Evolutionary conservation across 2,888 invertebrate genomes (phyloP), one percentile per base, ranked within the genome.

Genomic region (Torymus texanus): DNA sequence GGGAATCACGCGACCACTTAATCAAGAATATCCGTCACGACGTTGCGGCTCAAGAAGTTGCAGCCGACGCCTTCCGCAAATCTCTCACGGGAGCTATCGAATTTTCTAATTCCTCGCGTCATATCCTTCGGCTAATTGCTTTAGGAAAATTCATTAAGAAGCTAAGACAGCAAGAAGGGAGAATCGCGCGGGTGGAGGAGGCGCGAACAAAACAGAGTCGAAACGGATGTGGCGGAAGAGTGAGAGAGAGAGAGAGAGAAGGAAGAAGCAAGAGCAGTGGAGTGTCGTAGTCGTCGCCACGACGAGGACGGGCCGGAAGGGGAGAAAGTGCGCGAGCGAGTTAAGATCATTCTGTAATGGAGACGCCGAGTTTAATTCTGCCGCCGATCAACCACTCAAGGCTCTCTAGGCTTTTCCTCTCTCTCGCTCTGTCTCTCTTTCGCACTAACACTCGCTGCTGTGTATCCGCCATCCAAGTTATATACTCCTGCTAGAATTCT

Each of bases 121-220:
- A 75, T 50, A 72, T 67, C 75, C 85, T 82, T 68, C 65, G 83
- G 83, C 85, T 87, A 88, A 89, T 89, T 88, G 85, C 83, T 85
- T 88, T 83, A 81, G 84, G 85, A 84, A 87, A 88, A 88, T 88
- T 87, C 88, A 89, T 88, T 87, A 87, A 86, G 86, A 87, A 84
- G 79, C 71, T 55, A 81, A 82, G 83, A 68, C 70, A 67, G 68
- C 29, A 58, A 5, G 29, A 29, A 4, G 51, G 65, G 24, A 21
- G 13, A 3, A 16, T 55, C n/a, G 24, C 13, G 12, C 13, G 14
- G 14, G 62, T 59, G 51, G 50, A 16, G 50, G 14, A 16, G 50
- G 12, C 50, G 63, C 50, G 24, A 59, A 13, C 4, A n/a, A 4
- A 50, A 74, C 21, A 74, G 58, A 63, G 71, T 8, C 41, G 71